Percentiles rank a stretch among this genome's conserved stretches.
Conservation (phyloP, 2,888 invertebrate genomes). For the Zele albiditarsus region DNA sequence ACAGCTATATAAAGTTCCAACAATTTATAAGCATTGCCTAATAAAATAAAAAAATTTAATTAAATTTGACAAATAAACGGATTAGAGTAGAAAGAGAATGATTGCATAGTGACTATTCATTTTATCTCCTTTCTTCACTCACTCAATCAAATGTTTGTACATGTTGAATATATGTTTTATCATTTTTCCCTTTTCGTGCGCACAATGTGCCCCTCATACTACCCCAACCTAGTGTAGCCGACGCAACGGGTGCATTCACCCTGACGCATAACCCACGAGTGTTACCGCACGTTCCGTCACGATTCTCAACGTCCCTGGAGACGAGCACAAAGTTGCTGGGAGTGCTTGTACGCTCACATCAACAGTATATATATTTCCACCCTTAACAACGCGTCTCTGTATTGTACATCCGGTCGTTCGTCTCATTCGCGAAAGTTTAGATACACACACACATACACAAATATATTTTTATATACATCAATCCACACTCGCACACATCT, state of each 20-base stretch:
- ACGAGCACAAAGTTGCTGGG: neutral
- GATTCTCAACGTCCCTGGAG: conserved; percentile 17
- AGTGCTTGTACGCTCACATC: neutral
- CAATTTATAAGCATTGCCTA: no score
- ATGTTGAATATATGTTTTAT: neutral
- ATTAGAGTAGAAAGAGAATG: no score
- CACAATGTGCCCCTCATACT: neutral
- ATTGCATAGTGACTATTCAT: no score
- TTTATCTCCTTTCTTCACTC: no score
- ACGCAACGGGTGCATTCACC: conserved; percentile 13
- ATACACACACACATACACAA: neutral
- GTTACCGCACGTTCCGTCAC: conserved; percentile 6
- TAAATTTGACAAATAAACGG: no score
- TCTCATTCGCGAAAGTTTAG: conserved; percentile 17
- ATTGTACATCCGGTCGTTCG: conserved; percentile 20
- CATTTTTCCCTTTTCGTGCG: neutral
- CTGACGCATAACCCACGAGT: conserved; percentile 3
- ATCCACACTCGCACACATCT: neutral
- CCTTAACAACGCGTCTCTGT: neutral
- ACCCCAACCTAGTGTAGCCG: neutral
- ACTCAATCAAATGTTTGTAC: no score
- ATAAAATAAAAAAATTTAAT: no score
- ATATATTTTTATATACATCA: neutral
- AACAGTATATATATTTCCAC: neutral
- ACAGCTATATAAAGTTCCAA: no score